Percentiles rank a stretch among this genome's conserved stretches.
Conservation (phyloP, 2,888 invertebrate species). For the Dione juno region DNA sequence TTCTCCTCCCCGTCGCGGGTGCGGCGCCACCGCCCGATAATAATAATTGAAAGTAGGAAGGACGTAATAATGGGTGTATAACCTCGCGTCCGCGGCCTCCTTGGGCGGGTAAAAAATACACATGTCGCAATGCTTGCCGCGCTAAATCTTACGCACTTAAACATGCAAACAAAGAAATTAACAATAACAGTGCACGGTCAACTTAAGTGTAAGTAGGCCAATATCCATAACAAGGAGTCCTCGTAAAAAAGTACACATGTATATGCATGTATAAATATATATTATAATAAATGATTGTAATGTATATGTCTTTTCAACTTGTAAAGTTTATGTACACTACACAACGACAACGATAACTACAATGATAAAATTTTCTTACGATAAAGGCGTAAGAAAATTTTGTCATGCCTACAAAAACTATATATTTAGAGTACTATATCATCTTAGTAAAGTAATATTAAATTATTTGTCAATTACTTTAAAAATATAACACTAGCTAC, state of each 20-base stretch:
- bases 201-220: neutral
- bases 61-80: slow-evolving; percentile 84
- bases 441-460: neutral
- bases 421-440: neutral
- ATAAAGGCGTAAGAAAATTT: no score
- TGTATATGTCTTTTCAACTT: neutral
- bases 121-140: slow-evolving; percentile 70
- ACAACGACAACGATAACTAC: no score
- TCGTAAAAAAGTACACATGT: neutral
- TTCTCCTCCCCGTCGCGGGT: slow-evolving; percentile 82
- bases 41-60: slow-evolving; percentile 84
- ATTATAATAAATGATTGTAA: neutral
- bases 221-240: neutral
- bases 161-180: slow-evolving; percentile 61
- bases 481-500: neutral
- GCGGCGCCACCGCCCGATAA: slow-evolving; percentile 82
- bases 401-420: neutral
- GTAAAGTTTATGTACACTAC: no score
- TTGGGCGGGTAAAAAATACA: slow-evolving; percentile 84
- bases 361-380: no score
- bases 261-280: no score
- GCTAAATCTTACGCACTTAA: slow-evolving; percentile 60
- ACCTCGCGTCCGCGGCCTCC: slow-evolving; percentile 84
- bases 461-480: neutral
- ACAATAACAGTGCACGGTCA: neutral